Percentiles rank a stretch among this genome's conserved stretches.
These are phyloP conservation scores for Leptopilina myrica DNA, from an alignment of 2,888 invertebrate genomes.

Conservation along the genomic window DNA sequence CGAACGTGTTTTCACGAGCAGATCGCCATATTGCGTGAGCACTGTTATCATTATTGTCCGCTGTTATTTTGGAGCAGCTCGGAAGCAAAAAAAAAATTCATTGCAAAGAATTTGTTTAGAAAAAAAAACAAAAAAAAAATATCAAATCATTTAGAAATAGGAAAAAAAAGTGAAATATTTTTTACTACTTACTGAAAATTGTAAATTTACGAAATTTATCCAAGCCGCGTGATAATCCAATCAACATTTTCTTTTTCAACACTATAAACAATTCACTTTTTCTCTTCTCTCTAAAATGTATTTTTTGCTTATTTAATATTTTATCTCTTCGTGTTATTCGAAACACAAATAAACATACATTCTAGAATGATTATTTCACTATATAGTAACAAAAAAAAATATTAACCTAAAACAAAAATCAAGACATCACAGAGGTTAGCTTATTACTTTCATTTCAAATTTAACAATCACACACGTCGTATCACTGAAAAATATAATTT, in stretches of 20 bases:
- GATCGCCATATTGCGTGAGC: conserved; percentile 36
- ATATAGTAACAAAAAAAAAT: too few species aligned
- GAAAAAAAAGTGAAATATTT: background rate
- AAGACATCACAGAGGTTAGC: conserved; percentile 9
- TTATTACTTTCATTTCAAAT: background rate
- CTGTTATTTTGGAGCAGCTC: conserved; percentile 38
- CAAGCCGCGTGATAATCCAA: background rate
- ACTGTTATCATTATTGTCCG: conserved; percentile 39
- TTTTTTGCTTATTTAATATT: background rate
- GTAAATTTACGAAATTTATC: too few species aligned
- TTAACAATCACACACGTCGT: background rate
- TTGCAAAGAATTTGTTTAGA: background rate
- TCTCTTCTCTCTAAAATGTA: background rate
- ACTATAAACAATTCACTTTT: background rate
- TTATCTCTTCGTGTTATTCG: background rate
- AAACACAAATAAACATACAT: background rate
- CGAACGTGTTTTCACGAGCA: conserved; percentile 32
- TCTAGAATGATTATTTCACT: too few species aligned
- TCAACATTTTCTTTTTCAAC: background rate
- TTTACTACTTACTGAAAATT: too few species aligned
- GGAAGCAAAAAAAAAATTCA: background rate
- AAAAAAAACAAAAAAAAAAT: background rate
- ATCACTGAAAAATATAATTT: background rate
- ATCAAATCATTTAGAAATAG: background rate
- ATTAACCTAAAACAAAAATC: conserved; percentile 35